Evolutionary conservation across 2,113 vertebrate genomes (phyloP).

Genomic region (Mustela lutreola): DNA sequence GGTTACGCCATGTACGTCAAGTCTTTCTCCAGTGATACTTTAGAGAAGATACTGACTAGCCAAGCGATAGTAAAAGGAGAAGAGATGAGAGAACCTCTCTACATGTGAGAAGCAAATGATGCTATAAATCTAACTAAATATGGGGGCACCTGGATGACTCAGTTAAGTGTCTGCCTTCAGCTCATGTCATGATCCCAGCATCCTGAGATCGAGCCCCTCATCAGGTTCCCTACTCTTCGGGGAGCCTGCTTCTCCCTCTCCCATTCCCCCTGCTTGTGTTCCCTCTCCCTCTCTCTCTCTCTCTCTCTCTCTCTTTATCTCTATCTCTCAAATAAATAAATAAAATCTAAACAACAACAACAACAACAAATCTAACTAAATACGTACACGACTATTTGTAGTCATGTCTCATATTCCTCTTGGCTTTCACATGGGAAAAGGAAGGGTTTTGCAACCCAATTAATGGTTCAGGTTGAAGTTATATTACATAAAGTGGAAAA

Average conservation of each 20-base stretch:
- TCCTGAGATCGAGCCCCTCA: not conserved
- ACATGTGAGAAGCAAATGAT: not conserved
- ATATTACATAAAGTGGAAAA: slow-evolving; percentile 61
- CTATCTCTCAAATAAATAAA: not conserved
- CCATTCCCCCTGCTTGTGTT: not conserved
- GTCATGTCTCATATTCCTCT: not conserved
- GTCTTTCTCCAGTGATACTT: not conserved
- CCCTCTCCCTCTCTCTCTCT: not conserved
- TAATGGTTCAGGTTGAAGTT: slow-evolving; percentile 40
- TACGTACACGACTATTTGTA: not conserved
- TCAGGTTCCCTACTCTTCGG: rapidly evolving
- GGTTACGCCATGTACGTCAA: not conserved
- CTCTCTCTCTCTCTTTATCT: not conserved
- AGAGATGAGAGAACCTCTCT: not conserved
- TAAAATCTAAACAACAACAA: not conserved
- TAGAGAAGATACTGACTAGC: not conserved
- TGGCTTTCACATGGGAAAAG: not conserved
- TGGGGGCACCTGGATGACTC: not conserved
- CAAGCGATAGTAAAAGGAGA: not conserved
- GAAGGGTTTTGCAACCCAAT: slow-evolving; percentile 55
- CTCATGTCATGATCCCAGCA: not conserved
- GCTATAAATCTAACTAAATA: not conserved
- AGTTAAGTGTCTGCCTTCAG: not conserved
- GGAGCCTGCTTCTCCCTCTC: not conserved
- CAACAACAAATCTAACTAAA: not conserved